phyloP scores from a whole-genome alignment of 2,113 vertebrate species.

The Toxotes chatareus region DNA sequence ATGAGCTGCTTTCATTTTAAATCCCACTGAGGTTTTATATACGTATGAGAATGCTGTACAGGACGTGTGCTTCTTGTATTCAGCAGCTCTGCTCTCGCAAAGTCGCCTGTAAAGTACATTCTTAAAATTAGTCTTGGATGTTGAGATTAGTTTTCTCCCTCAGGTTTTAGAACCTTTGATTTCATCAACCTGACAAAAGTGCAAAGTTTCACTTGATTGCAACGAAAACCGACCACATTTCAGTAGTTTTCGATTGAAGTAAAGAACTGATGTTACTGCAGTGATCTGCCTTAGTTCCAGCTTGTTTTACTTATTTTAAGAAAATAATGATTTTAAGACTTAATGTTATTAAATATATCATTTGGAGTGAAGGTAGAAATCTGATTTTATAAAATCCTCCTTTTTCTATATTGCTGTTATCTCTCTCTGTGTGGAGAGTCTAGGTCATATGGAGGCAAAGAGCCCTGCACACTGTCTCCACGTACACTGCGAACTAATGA shows the following conservation, averaged over 20 bases:
- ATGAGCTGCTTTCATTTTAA: background rate
- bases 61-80: background rate
- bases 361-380: too few species aligned
- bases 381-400: background rate
- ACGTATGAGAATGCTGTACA: background rate
- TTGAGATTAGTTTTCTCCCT: background rate
- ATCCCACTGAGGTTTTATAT: background rate
- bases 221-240: background rate
- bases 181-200: background rate
- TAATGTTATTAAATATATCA: too few species aligned
- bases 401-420: background rate
- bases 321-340: too few species aligned
- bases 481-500: slow-evolving; percentile 46
- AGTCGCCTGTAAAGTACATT: background rate
- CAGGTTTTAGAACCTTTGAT: background rate
- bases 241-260: background rate
- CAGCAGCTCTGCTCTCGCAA: background rate
- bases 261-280: too few species aligned
- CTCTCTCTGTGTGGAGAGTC: slow-evolving; percentile 9
- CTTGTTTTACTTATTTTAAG: too few species aligned
- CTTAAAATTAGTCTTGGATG: background rate
- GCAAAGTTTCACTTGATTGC: background rate
- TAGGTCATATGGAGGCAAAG: slow-evolving; percentile 36
- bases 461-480: background rate
- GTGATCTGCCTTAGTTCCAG: too few species aligned